A percentile compares a stretch with the other conserved stretches of the same genome.
phyloP scores from a whole-genome alignment of 2,888 invertebrate genomes.

The Coenonympha glycerion region DNA sequence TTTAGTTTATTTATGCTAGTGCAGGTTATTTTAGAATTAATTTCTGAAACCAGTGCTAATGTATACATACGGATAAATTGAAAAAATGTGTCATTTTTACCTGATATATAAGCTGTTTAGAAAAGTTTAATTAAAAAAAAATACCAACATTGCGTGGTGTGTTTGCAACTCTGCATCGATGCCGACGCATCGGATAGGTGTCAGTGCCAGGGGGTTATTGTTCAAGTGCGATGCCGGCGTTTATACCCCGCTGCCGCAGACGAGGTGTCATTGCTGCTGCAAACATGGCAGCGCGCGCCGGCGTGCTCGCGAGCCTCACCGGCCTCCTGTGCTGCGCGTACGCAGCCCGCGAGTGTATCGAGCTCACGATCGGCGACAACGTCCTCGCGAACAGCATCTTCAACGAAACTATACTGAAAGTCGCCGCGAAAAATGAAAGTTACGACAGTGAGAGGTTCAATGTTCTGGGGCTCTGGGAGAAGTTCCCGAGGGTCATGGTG shows the following conservation, averaged over 20 bases:
- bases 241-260: constrained; percentile 30
- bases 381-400: constrained; percentile 48
- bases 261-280: constrained; percentile 48
- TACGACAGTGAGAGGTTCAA: constrained; percentile 44
- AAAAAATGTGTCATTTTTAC: too few species aligned
- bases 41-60: too few species aligned
- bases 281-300: constrained; percentile 66
- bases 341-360: constrained; percentile 60
- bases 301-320: constrained; percentile 47
- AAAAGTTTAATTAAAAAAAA: too few species aligned
- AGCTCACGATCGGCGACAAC: constrained; percentile 55
- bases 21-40: too few species aligned
- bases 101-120: too few species aligned
- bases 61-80: too few species aligned
- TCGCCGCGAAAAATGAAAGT: constrained; percentile 49
- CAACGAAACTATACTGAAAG: constrained; percentile 54
- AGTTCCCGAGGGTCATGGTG: constrained; percentile 63
- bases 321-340: constrained; percentile 29
- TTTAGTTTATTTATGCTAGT: too few species aligned
- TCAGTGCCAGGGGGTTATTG: constrained; percentile 35
- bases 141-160: constrained; percentile 33
- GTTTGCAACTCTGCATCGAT: too few species aligned
- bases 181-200: constrained; percentile 24
- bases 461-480: constrained; percentile 57
- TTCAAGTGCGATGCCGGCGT: constrained; percentile 31